Evolutionary conservation across 53 echinoderm and acorn worm species (phyloP).

Genomic region (Holothuria leucospilota): DNA sequence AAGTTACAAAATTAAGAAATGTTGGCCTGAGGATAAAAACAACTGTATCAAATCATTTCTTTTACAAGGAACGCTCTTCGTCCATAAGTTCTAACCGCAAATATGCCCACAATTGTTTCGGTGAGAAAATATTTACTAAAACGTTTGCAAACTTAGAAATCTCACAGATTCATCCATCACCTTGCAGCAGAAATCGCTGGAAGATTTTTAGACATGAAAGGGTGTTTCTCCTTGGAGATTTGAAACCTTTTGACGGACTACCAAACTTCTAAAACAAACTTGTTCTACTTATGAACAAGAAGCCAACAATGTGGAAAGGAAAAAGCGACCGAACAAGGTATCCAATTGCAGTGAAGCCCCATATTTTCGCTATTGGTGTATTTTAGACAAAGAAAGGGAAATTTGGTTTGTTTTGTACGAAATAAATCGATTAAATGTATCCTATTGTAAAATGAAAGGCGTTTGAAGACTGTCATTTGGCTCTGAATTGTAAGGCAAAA

Average conservation of each 20-base stretch:
- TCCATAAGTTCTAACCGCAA: too few species aligned
- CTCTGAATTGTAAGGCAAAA: background rate
- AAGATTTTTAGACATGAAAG: background rate
- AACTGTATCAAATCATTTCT: too few species aligned
- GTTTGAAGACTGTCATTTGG: background rate
- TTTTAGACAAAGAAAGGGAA: background rate
- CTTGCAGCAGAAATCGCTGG: slow-evolving; percentile 4
- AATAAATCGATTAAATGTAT: slow-evolving; percentile 36
- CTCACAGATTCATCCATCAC: background rate
- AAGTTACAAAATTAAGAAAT: too few species aligned
- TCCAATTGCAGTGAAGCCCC: slow-evolving; percentile 22
- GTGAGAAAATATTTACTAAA: slow-evolving; percentile 45
- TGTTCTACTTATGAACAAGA: slow-evolving; percentile 42
- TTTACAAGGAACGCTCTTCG: too few species aligned
- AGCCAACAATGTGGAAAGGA: slow-evolving; percentile 10
- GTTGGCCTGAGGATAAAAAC: too few species aligned
- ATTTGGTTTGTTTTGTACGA: background rate
- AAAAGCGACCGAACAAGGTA: slow-evolving; percentile 21
- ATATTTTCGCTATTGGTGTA: slow-evolving; percentile 3
- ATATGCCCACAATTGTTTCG: slow-evolving; percentile 10
- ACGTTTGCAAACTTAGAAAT: background rate
- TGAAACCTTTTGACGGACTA: background rate
- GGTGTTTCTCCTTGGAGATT: background rate
- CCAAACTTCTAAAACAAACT: slow-evolving; percentile 33
- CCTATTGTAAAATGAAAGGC: slow-evolving; percentile 19